Base-by-base conservation (phyloP, 2,888 invertebrate species). In the Eremobia ochroleuca region DNA sequence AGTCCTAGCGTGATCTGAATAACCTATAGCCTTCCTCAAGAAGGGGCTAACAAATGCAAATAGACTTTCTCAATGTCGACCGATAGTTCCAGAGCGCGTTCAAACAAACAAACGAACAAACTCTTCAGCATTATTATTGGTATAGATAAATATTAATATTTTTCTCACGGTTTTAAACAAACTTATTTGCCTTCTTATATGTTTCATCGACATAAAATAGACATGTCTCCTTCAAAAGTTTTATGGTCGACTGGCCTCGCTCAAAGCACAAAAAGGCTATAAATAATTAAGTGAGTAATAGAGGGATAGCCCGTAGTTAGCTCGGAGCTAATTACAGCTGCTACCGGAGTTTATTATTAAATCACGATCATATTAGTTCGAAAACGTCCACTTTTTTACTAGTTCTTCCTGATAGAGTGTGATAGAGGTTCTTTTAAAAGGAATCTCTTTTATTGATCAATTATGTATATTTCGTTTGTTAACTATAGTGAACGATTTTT, bases 201-300 rank as follows among this genome's bases (percentile, higher is more conserved):
- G 21, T 31, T 46, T 18, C 4, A 49, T 15, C 4, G 46, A 18
- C 34, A 34, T 71, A 40, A 21, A 79, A 46, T 6, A 25, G 21
- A 28, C 15, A 66, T 58, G 28, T 28, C 18, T 28, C 4, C 0
- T 34, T 25, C 13, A 46, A 64, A 82, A 59, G 13, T 31, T 25
- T 37, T 28, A 52, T 37, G 31, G 15, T 76, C 49, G 31, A 66
- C 25, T 76, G 40, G 28, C 21, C 25, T 49, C 34, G 25, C 40
- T 49, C 31, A 64, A 46, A 34, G 46, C 25, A 64, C 34, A 37
- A 49, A 82, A 65, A 52, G 31, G 49, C n/a, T 64, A 62, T 71
- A 55, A 79, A 81, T 83, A 67, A 67, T 67, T 37, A 70, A 81
- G 55, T 66, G 13, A 34, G 25, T 77, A 62, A 77, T 58, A 55